phyloP scores from a whole-genome alignment of 2,797 vertebrate genomes.

The Amblyopsis hoosieri region DNA sequence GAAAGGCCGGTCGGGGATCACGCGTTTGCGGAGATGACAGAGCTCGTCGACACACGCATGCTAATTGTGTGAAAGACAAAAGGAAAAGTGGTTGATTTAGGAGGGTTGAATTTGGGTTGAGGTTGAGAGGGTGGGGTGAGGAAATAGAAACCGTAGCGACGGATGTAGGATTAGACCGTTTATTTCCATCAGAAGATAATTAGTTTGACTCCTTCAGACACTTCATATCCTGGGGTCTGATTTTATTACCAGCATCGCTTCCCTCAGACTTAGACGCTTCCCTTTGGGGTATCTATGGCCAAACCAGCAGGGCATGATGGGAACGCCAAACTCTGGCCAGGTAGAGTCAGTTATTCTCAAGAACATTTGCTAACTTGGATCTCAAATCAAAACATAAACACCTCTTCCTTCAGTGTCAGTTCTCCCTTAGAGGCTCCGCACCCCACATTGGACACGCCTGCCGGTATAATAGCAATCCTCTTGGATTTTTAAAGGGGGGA shows the following conservation, averaged over 20 bases:
- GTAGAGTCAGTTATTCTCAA: too few species aligned
- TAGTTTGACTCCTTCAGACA: constrained; percentile 46
- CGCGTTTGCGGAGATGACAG: constrained; percentile 36
- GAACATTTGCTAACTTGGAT: too few species aligned
- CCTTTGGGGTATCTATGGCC: too few species aligned
- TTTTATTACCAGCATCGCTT: constrained; percentile 46
- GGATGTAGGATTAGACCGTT: constrained; percentile 30
- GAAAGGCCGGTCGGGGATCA: constrained; percentile 44
- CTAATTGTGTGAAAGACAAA: constrained; percentile 9
- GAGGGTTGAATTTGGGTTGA: not conserved
- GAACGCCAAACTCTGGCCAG: too few species aligned
- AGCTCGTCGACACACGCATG: constrained; percentile 25
- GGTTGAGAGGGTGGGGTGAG: not conserved
- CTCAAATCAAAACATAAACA: too few species aligned
- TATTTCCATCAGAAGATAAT: constrained; percentile 44
- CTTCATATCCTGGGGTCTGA: constrained; percentile 45
- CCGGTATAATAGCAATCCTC: too few species aligned
- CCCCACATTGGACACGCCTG: too few species aligned
- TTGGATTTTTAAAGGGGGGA: too few species aligned
- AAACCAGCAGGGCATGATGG: too few species aligned
- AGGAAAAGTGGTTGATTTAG: constrained; percentile 7
- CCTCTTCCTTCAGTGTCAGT: too few species aligned
- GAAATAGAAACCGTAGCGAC: not conserved
- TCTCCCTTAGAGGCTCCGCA: too few species aligned
- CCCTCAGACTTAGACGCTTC: not conserved